Base-by-base conservation (phyloP, 1,140 invertebrate genomes). In the Drosophila saltans region DNA sequence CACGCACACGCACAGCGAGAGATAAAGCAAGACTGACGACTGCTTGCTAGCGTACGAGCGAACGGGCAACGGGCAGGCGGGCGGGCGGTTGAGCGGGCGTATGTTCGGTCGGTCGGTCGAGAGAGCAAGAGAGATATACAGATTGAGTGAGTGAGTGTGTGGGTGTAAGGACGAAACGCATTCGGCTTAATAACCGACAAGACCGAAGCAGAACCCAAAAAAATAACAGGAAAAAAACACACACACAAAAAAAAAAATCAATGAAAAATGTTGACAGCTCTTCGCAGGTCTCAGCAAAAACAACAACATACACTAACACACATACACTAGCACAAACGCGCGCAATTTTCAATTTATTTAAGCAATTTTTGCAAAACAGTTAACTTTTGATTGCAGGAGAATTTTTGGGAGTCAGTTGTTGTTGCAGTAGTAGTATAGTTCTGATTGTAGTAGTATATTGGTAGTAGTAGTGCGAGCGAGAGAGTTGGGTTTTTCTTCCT, bases 251-350 rank as follows among this genome's bases (percentile, higher is more conserved):
- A 63, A 71, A 59, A 78, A 78, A 78, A 78, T 78, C 75, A 75
- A 78, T 78, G 75, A 67, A 78, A 78, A 78, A 67, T 78, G 75
- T 78, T 78, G 75, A 78, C 75, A 78, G 68, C 68, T 63, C 68
- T 52, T 52, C 24, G 45, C 45, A 52, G 45, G 45, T 52, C 45
- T 60, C 45, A 58, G 40, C 59, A 65, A 45, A 65, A 45, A 52
- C 28, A 65, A 45, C 30, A 16, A 55, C 26, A 52, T 24, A 10
- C 41, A 10, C 26, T 30, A 33, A 36, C 45, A 52, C 26, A 48
- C 62, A 52, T 33, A 48, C 62, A 65, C 41, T 33, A 28, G 36
- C 55, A 41, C 65, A 66, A 60, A 61, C 68, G 48, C 60, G 66
- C 73, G 70, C 60, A 76, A 26, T 30, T 43, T 64, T 24, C 45